Evolutionary conservation across 1,140 invertebrate species (phyloP).

Genomic region (Calephelis nemesis): DNA sequence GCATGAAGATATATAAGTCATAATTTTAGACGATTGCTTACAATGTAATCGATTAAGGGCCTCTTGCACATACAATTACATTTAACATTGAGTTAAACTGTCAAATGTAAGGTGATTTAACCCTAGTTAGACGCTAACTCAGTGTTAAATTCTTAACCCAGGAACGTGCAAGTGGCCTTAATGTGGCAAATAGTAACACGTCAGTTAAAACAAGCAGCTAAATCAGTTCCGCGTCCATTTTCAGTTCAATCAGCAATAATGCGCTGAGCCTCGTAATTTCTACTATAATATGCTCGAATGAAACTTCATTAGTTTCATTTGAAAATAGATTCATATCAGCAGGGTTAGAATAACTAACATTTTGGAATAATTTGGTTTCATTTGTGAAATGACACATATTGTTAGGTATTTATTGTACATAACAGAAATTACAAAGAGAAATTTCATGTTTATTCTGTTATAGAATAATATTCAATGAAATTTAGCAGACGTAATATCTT

Average conservation of each 20-base stretch:
- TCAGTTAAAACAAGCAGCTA: conserved; percentile 13
- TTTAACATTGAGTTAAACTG: too few relatives aligned
- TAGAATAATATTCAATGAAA: too few relatives aligned
- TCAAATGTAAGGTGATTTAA: too few relatives aligned
- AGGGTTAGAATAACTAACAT: conserved; percentile 4
- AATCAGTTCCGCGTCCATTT: conserved; percentile 32
- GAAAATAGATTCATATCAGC: conserved; percentile 40
- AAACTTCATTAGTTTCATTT: conserved; percentile 47
- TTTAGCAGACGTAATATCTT: too few relatives aligned
- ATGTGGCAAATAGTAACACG: not conserved
- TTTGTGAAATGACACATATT: too few relatives aligned
- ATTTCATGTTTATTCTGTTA: too few relatives aligned
- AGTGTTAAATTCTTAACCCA: too few relatives aligned
- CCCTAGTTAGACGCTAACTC: too few relatives aligned
- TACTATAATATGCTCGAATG: conserved; percentile 51
- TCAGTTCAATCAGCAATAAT: conserved; percentile 44
- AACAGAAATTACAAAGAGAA: too few relatives aligned
- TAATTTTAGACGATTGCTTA: not conserved
- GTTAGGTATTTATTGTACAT: too few relatives aligned
- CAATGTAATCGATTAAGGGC: not conserved
- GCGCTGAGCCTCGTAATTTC: conserved; percentile 35
- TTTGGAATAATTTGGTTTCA: not conserved
- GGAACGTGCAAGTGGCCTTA: not conserved
- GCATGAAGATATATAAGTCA: too few relatives aligned
- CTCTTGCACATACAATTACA: too few relatives aligned